Evolutionary conservation across 1,140 invertebrate species (phyloP), one percentile per base, ranked within the genome.

Genomic region (Cydia splendana): DNA sequence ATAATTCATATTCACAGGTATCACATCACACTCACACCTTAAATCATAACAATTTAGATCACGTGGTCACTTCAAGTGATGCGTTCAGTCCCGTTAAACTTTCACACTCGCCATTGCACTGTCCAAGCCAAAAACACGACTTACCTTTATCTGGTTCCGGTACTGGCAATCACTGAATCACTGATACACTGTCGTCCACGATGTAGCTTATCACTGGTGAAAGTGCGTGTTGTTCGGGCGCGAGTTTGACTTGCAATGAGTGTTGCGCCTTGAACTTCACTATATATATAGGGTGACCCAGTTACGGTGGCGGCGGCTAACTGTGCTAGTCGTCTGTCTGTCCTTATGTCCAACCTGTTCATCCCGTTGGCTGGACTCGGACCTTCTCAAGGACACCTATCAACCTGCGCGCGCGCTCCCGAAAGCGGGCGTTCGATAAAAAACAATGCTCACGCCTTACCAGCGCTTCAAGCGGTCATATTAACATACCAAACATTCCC

Each of bases 221-320:
- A 93, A 93, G 90, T 91, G 86, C 90, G 89, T 93, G 88, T 82
- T 85, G 83, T 84, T 86, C 80, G 83, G 85, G 82, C 87, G 91
- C 87, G 87, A 87, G 87, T 90, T 86, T 86, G 79, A 91, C 90
- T 91, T 89, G 87, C 89, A 91, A 89, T 93, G 91, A 90, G 87
- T 84, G 87, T 84, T 81, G 87, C 84, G 88, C 87, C 91, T 92
- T 93, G 89, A 91, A 92, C 91, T 93, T 93, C 88, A 88, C 85
- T 81, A 89, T 91, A 91, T 93, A 93, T 93, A 93, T 92, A 93
- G 82, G 82, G 85, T 93, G 91, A 93, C 91, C 91, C 86, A 93
- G 89, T 85, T 93, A 91, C 82, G 75, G 81, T 76, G 78, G 84
- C 80, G 76, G 81, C 80, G 78, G 83, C 82, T 91, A 91, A 90